Base-by-base conservation (phyloP, 2,797 vertebrate genomes). In the Serranus cabrilla region DNA sequence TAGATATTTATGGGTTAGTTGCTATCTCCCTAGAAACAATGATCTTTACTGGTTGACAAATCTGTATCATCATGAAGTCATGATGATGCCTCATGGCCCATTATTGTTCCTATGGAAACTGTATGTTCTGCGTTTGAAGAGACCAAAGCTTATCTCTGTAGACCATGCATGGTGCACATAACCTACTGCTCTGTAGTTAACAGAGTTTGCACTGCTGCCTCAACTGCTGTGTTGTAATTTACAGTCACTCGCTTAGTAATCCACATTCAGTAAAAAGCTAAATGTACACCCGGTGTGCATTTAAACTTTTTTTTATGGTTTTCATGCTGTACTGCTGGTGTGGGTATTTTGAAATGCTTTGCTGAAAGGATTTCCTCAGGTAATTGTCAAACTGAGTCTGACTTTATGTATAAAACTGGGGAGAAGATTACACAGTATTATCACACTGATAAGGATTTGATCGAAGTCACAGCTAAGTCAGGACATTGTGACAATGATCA, bases 41-140 rank as follows among this genome's bases (percentile, higher is more conserved):
- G 14, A 40, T 4, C 12, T 25, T 34, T n/a, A 51, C 1, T 51
- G 37, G 59, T 20, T 50, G 51, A 64, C 17, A 16, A 42, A 42
- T 60, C 14, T 16, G 50, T 7, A 46, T 50, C 0, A 61, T 66
- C 21, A 56, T 79, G 56, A 59, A 66, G 63, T 39, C 47, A 68
- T 20, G 18, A 66, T 55, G 45, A 62, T 40, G 39, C 72, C 49
- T 16, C 61, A 84, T 59, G 62, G 43, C 39, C 45, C 51, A n/a
- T 27, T 49, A 81, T 67, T 65, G 77, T 90, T 92, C 69, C 81
- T 74, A 74, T 84, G 74, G 85, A 86, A 88, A 89, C 83, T 18
- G 31, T 58, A 37, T 71, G 71, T 73, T 81, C 70, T 59, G 16
- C 4, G 1, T 80, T 66, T 72, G 51, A 42, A 52, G 55, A 73